Evolutionary conservation across 2,888 invertebrate species (phyloP), one percentile per base, ranked within the genome.

Genomic region (Cryptus viduatorius): DNA sequence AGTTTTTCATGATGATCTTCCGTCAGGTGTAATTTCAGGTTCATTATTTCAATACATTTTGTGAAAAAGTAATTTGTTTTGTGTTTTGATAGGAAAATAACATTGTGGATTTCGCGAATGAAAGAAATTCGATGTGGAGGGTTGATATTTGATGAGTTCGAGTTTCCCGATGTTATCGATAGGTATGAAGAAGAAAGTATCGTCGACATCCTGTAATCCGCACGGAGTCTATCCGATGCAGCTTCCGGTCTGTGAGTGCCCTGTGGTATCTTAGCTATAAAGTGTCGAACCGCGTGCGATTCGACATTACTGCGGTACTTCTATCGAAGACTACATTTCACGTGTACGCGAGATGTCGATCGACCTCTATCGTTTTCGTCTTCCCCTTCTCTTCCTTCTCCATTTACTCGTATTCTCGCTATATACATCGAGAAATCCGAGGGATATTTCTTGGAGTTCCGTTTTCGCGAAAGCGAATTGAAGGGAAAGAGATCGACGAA

Each of bases 301-400:
- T 67, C 56, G 69, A 76, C 44, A 75, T 69, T 61, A 53, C 12
- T 16, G 12, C 31, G 29, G 53, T 56, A 46, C 50, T 42, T 56
- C 46, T 29, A 53, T 3, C 16, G 16, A 4, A 56, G 31, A 46
- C 73, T 29, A 61, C 56, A 68, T 61, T 69, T 81, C 69, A 71
- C 69, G 44, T 50, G 64, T 50, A 19, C 64, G 37, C 31, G 67
- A 67, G 31, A 59, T 44, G 61, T 44, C 77, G 77, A 78, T 77
- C 72, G 72, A 78, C 72, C 77, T 46, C 71, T 37, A 72, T 79
- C 71, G 79, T 31, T 24, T 77, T 46, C 37, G 12, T 37, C 8
- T 8, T 37, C 37, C 37, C 37, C 37, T 37, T 37, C 37, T 37
- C 46, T 24, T 53, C 73, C 10, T 16, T 10, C 44, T 42, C 19